A percentile compares a stretch with the other conserved stretches of the same genome.
Evolutionary conservation across 2,888 invertebrate species (phyloP).

Genomic region (Perizoma affinitatum): DNA sequence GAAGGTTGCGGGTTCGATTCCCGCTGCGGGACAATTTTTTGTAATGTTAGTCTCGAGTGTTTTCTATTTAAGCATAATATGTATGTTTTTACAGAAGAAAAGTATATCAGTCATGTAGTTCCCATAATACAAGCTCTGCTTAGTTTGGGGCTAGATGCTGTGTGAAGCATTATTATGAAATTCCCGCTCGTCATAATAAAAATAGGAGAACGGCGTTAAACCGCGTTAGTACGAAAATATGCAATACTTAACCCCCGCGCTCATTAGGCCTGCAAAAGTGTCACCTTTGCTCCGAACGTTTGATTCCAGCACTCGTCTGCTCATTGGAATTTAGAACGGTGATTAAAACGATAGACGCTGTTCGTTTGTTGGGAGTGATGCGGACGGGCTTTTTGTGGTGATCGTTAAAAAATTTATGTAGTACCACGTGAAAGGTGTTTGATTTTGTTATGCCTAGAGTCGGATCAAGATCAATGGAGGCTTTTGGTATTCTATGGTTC

Average conservation of each 20-base stretch:
- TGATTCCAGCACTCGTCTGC: constrained; percentile 38
- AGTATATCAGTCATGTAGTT: no score
- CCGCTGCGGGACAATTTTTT: no score
- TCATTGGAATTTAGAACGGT: constrained; percentile 37
- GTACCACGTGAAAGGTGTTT: constrained; percentile 19
- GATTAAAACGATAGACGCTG: constrained; percentile 33
- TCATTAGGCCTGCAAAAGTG: constrained; percentile 41
- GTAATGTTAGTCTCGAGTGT: no score
- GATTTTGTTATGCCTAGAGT: constrained; percentile 15
- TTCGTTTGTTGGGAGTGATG: constrained; percentile 26
- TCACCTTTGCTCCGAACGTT: constrained; percentile 38
- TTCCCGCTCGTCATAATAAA: not conserved
- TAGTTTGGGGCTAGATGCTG: no score
- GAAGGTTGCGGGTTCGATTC: no score
- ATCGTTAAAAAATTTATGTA: constrained; percentile 33
- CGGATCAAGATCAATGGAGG: constrained; percentile 2
- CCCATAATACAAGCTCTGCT: no score
- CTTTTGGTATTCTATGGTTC: no score
- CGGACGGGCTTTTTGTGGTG: constrained; percentile 27
- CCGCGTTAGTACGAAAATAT: constrained; percentile 25
- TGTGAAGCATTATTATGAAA: no score
- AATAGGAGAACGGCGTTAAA: constrained; percentile 13
- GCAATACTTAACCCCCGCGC: constrained; percentile 26
- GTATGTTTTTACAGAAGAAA: no score
- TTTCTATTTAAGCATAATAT: no score